Evolutionary conservation across 2,113 vertebrate species (phyloP), one percentile per base, ranked within the genome.

Genomic region (Misgurnus mizolepis): DNA sequence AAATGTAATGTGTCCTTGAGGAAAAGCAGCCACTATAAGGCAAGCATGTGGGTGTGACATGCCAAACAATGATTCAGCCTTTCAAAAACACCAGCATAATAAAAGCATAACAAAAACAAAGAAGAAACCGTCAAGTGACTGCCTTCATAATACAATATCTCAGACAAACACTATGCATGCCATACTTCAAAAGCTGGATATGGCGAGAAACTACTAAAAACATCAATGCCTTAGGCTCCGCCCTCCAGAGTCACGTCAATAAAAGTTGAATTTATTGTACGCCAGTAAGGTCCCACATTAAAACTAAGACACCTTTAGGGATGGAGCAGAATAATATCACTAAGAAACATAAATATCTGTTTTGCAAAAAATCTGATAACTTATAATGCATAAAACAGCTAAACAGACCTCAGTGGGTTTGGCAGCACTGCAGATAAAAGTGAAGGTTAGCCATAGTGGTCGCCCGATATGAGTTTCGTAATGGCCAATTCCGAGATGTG

Each of bases 61-160:
- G 8, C 34, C 53, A 72, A 72, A 72, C 34, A 72, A 72, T 72
- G 69, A 72, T 58, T 72, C 34, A 72, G 11, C 34, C 34, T 12
- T 72, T 50, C 68, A 12, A 56, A 1, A 53, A 14, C 66, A 67
- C 39, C 34, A n/a, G 39, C 55, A 6, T 56, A 8, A 40, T 71
- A 56, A 72, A 72, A 47, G 43, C 66, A 72, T 39, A 58, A 11
- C 7, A 15, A 14, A 53, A 53, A 53, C 50, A 12, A 10, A 40
- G 15, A 10, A 40, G 15, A 11, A 40, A 17, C 27, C 53, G 14
- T 5, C 67, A 53, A 9, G 6, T 72, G 53, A 72, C 68, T 11
- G 17, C 8, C 69, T 5, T 14, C 15, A 14, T 14, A 53, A 12
- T 14, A 53, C 50, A 53, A 53, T 53, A 5, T 11, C 50, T 53